Conservation (phyloP, 2,113 vertebrate genomes). For the Tauraco erythrolophus region DNA sequence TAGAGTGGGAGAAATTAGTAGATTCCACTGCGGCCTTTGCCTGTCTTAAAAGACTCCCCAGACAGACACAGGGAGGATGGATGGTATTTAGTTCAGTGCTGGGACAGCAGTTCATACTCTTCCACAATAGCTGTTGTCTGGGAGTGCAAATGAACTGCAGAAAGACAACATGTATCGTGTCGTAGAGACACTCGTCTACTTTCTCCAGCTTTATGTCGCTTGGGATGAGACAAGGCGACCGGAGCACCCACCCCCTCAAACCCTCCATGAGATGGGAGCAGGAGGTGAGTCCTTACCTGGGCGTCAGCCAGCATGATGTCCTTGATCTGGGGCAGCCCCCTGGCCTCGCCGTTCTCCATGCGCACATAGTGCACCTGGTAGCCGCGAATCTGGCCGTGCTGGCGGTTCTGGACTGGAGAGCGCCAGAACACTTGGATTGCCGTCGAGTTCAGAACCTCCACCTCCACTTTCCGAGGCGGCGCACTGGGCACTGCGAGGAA, state of each 20-base stretch:
- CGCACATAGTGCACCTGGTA: constrained; percentile 98
- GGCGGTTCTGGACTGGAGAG: constrained; percentile 88
- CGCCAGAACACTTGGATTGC: constrained; percentile 96
- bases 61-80: neutral
- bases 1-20: constrained; percentile 44
- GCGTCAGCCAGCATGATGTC: constrained; percentile 97
- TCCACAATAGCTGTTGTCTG: neutral
- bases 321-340: constrained; percentile 93
- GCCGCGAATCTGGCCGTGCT: constrained; percentile 96
- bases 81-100: neutral
- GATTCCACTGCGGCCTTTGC: constrained; percentile 7
- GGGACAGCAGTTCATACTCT: neutral
- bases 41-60: constrained; percentile 15
- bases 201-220: accelerated
- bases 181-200: accelerated
- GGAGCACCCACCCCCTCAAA: neutral
- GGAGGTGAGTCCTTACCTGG: constrained; percentile 80
- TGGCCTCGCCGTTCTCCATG: constrained; percentile 94
- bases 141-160: neutral
- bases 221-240: neutral
- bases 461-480: constrained; percentile 93
- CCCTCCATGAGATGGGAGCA: neutral
- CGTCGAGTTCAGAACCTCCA: constrained; percentile 94
- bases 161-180: neutral
- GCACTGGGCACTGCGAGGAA: constrained; percentile 89